Evolutionary conservation across 2,888 invertebrate genomes (phyloP).

Genomic region (Meta bourneti): DNA sequence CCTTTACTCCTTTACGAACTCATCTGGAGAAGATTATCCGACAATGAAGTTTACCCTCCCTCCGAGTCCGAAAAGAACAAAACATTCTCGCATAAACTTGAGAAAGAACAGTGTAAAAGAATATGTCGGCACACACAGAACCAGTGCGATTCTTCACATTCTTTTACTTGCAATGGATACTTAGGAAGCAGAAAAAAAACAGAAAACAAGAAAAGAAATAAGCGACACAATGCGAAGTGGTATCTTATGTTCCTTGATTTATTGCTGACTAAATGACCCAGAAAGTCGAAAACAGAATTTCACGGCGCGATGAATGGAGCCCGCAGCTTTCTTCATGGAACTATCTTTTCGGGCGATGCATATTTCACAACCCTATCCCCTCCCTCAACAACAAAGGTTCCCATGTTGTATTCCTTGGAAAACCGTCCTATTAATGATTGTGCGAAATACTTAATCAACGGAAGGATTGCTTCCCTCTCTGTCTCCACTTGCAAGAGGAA

Average conservation of each 20-base stretch:
- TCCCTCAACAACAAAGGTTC: conserved; percentile 37
- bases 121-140: conserved; percentile 19
- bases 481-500: neutral
- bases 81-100: conserved; percentile 26
- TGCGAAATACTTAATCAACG: conserved; percentile 47
- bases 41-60: conserved; percentile 28
- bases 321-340: conserved; percentile 7
- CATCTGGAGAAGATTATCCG: conserved; percentile 26
- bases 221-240: conserved; percentile 42
- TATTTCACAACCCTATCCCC: conserved; percentile 13
- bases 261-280: conserved; percentile 61
- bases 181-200: conserved; percentile 14
- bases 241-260: conserved; percentile 37
- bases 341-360: conserved; percentile 15
- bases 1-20: neutral
- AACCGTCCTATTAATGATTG: conserved; percentile 27
- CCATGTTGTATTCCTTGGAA: neutral
- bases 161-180: conserved; percentile 31
- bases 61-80: conserved; percentile 18
- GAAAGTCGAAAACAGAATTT: conserved; percentile 62
- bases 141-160: conserved; percentile 28
- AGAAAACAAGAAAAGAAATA: conserved; percentile 2
- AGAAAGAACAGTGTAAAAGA: conserved; percentile 44
- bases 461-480: neutral
- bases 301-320: conserved; percentile 59